These are phyloP conservation scores for Uloborus diversus DNA, from an alignment of 1,140 invertebrate genomes.

Conservation along the genomic window DNA sequence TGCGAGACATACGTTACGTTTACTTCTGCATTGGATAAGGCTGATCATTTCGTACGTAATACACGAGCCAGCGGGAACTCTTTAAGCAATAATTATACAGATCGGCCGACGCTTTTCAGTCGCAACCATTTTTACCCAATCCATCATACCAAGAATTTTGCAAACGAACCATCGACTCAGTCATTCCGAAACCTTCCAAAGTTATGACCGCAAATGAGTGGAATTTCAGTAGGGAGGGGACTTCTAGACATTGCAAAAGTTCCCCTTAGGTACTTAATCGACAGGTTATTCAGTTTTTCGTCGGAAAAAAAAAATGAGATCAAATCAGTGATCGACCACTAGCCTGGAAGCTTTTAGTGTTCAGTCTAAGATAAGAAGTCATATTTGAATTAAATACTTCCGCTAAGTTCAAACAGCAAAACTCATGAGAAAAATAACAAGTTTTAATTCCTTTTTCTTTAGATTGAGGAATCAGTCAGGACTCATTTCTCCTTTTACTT, in stretches of 20 bases:
- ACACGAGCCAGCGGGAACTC: constrained; percentile 13
- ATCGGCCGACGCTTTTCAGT: constrained; percentile 29
- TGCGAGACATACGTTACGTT: constrained; percentile 41
- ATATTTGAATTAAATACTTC: no score
- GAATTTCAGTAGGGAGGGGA: constrained; percentile 37
- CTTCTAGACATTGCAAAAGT: constrained; percentile 27
- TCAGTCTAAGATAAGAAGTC: no score
- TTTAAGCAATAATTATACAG: constrained; percentile 51
- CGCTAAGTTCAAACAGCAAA: no score
- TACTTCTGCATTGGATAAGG: constrained; percentile 11
- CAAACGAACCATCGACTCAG: constrained; percentile 30
- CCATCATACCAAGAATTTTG: constrained; percentile 46
- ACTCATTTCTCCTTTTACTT: no score
- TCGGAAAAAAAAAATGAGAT: no score
- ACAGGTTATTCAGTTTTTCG: constrained; percentile 30
- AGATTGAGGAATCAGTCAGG: no score
- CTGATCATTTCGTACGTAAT: constrained; percentile 40
- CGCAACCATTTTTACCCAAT: constrained; percentile 35
- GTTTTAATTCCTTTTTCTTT: no score
- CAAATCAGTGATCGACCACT: no score
- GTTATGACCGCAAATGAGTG: constrained; percentile 36
- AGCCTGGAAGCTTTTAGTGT: no score
- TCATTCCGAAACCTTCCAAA: constrained; percentile 17
- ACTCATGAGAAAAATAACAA: no score
- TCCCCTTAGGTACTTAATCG: constrained; percentile 34